A percentile compares a stretch with the other conserved stretches of the same genome.
Evolutionary conservation across 2,797 vertebrate genomes (phyloP).

Genomic region (Chromis chromis): DNA sequence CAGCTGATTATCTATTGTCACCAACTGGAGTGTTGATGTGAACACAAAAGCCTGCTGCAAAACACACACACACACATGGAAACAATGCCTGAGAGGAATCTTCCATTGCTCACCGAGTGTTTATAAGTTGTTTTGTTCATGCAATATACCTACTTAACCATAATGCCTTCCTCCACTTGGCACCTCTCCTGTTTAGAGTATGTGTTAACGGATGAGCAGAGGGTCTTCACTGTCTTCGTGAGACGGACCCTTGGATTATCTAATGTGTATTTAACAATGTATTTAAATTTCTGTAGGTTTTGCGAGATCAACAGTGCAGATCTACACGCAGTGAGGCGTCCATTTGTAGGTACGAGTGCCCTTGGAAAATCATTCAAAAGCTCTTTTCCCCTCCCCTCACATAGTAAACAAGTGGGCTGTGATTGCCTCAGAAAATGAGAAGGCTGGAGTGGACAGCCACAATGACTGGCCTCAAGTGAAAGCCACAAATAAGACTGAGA

Average conservation of each 20-base stretch:
- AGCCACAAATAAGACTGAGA: conserved; percentile 53
- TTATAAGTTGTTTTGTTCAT: conserved; percentile 30
- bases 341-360: conserved; percentile 44
- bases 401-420: conserved; percentile 65
- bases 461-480: conserved; percentile 34
- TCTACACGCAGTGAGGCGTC: conserved; percentile 27
- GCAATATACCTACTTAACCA: conserved; percentile 13
- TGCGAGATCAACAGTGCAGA: conserved; percentile 47
- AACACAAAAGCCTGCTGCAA: conserved; percentile 33
- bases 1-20: conserved; percentile 42
- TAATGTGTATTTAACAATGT: conserved; percentile 34
- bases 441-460: conserved; percentile 32
- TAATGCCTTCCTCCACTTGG: conserved; percentile 14
- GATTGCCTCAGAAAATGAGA: conserved; percentile 71
- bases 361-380: conserved; percentile 49
- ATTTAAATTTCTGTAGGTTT: conserved; percentile 41
- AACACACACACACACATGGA: conserved; percentile 4
- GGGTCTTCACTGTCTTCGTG: conserved; percentile 8
- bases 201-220: conserved; percentile 8
- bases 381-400: conserved; percentile 32
- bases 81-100: conserved; percentile 18
- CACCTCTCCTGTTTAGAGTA: conserved; percentile 40
- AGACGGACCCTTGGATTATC: conserved; percentile 22
- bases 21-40: conserved; percentile 5
- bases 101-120: conserved; percentile 11